Evolutionary conservation across 53 echinoderm and acorn worm species (phyloP).

Genomic region (Zoroaster sp.): DNA sequence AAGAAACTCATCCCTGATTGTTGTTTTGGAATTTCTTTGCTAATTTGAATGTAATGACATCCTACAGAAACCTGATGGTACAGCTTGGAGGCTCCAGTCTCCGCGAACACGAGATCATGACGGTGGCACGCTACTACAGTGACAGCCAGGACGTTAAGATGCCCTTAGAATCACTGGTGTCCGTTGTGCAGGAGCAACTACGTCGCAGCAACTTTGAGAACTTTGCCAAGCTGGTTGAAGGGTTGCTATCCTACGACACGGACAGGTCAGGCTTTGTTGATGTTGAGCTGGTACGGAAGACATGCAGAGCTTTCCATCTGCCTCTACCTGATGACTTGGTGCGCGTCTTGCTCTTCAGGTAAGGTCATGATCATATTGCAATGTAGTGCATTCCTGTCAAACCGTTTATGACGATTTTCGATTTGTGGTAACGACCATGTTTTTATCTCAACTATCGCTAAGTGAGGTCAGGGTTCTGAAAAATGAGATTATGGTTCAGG

Average conservation of each 20-base stretch:
- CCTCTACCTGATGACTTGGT: constrained; percentile 88
- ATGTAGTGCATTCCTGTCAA: too few species aligned
- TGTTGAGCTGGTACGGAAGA: constrained; percentile 82
- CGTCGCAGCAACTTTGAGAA: constrained; percentile 94
- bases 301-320: constrained; percentile 93
- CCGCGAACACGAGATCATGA: constrained; percentile 93
- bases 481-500: too few species aligned
- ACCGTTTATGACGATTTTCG: too few species aligned
- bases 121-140: constrained; percentile 85
- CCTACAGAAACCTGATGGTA: constrained; percentile 83
- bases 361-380: too few species aligned
- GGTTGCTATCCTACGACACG: constrained; percentile 83
- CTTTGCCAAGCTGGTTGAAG: constrained; percentile 89
- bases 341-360: constrained; percentile 79
- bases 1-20: too few species aligned
- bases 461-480: too few species aligned
- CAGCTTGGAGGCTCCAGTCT: constrained; percentile 83
- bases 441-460: too few species aligned
- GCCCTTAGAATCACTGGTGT: constrained; percentile 76
- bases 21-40: too few species aligned
- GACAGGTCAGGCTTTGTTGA: constrained; percentile 90
- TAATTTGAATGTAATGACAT: too few species aligned
- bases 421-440: too few species aligned
- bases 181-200: constrained; percentile 94
- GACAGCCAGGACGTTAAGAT: constrained; percentile 90